Conservation (phyloP, 1,140 invertebrate species). For the Platorchestia sp. region DNA sequence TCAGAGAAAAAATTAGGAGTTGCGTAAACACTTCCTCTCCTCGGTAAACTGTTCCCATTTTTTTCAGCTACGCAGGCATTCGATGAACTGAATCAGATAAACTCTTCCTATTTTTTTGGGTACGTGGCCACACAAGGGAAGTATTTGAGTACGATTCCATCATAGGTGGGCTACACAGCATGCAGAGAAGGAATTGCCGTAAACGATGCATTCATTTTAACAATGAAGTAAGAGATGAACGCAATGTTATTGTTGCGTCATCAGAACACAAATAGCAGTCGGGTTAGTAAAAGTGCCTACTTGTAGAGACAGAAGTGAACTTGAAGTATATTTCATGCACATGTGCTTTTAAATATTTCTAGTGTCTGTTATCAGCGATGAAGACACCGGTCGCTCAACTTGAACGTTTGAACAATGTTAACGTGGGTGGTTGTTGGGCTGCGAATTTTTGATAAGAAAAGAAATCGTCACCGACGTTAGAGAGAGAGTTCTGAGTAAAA, state of each 20-base stretch:
- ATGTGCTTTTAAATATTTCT: too few relatives aligned
- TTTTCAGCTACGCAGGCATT: not conserved
- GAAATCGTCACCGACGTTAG: too few relatives aligned
- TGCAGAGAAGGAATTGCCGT: not conserved
- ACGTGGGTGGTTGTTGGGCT: too few relatives aligned
- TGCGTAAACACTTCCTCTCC: not conserved
- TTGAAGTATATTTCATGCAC: too few relatives aligned
- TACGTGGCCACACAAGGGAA: not conserved
- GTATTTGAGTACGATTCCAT: not conserved
- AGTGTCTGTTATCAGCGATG: too few relatives aligned
- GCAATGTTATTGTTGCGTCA: not conserved
- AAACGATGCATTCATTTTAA: not conserved
- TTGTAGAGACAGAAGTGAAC: too few relatives aligned
- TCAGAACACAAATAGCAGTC: not conserved
- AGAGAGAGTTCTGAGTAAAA: too few relatives aligned
- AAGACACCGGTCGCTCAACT: too few relatives aligned
- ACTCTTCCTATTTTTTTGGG: not conserved
- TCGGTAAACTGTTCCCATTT: not conserved
- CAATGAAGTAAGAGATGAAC: not conserved
- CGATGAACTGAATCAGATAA: too few relatives aligned
- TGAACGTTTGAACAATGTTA: too few relatives aligned
- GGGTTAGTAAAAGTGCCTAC: too few relatives aligned
- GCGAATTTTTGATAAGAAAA: too few relatives aligned
- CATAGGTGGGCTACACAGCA: not conserved
- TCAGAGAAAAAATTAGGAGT: not conserved